Evolutionary conservation across 2,797 vertebrate genomes (phyloP).

Genomic region (Parauchenoglanis ngamensis): DNA sequence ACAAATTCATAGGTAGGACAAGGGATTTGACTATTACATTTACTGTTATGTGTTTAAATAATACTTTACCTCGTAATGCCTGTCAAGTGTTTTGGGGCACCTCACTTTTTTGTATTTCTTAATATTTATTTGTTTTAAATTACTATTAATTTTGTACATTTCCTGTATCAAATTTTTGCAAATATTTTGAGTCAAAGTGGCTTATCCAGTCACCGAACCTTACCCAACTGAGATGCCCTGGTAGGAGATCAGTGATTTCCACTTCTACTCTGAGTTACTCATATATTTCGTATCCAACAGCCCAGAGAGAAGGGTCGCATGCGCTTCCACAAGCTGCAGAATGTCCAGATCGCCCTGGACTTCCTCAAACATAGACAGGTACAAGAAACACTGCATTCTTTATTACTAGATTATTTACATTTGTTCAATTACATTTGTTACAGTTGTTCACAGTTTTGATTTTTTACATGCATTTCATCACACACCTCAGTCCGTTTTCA

Average conservation of each 20-base stretch:
- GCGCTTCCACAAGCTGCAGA: slow-evolving; percentile 98
- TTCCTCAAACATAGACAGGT: slow-evolving; percentile 96
- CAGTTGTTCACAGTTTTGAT: background rate
- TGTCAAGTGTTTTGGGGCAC: slow-evolving; percentile 15
- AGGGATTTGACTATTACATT: background rate
- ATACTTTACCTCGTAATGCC: too few species aligned
- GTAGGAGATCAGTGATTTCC: background rate
- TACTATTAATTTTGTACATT: too few species aligned
- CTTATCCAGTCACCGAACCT: background rate
- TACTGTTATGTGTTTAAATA: background rate
- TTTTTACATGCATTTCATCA: background rate
- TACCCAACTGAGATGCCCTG: background rate
- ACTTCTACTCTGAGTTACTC: slow-evolving; percentile 30
- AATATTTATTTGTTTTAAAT: background rate
- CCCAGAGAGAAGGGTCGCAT: slow-evolving; percentile 89
- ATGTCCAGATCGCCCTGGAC: slow-evolving; percentile 95
- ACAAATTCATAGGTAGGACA: background rate
- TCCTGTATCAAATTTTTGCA: background rate
- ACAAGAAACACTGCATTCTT: background rate
- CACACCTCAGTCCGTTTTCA: background rate
- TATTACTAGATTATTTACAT: background rate
- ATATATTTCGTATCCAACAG: slow-evolving; percentile 62
- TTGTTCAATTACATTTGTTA: too few species aligned
- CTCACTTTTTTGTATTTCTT: background rate
- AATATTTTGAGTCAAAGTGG: background rate